A percentile compares a stretch with the other conserved stretches of the same genome.
Evolutionary conservation across 2,113 vertebrate species (phyloP).

Genomic region (Callocephalon fimbriatum): DNA sequence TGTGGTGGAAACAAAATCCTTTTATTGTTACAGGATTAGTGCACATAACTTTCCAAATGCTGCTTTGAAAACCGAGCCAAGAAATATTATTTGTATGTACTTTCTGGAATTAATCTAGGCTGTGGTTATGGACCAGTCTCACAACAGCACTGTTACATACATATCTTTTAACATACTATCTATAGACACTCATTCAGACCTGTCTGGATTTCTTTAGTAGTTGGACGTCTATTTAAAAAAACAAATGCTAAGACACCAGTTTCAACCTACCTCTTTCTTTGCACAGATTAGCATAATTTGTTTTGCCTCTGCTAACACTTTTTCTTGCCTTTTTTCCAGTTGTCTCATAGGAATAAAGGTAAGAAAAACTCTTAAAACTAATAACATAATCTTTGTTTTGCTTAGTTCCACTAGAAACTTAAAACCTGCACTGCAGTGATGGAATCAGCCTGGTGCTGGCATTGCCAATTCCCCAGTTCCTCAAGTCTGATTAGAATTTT

Average conservation of each 20-base stretch:
- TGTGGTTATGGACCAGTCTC: slow-evolving; percentile 48
- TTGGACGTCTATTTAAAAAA: not conserved
- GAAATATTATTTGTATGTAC: slow-evolving; percentile 66
- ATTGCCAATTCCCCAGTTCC: not conserved
- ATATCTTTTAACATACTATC: not conserved
- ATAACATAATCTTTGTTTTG: not conserved
- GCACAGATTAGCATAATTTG: not conserved
- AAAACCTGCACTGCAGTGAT: not conserved
- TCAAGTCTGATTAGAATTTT: not conserved
- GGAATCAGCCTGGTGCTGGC: not conserved
- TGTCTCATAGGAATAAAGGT: not conserved
- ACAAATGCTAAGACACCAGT: not conserved
- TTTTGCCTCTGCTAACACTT: not conserved
- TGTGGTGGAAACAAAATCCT: slow-evolving; percentile 67
- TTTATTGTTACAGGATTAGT: slow-evolving; percentile 72
- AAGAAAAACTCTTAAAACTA: not conserved
- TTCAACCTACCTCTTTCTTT: not conserved
- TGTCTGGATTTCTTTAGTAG: slow-evolving; percentile 8
- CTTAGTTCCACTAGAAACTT: not conserved
- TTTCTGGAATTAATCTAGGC: slow-evolving; percentile 60
- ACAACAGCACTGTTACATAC: not conserved
- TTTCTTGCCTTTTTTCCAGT: not conserved
- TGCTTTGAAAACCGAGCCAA: slow-evolving; percentile 70
- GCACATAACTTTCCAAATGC: slow-evolving; percentile 66
- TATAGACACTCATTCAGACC: slow-evolving; percentile 26